A percentile compares a stretch with the other conserved stretches of the same genome.
phyloP scores from a whole-genome alignment of 2,113 vertebrate genomes.

The Podocnemis expansa region DNA sequence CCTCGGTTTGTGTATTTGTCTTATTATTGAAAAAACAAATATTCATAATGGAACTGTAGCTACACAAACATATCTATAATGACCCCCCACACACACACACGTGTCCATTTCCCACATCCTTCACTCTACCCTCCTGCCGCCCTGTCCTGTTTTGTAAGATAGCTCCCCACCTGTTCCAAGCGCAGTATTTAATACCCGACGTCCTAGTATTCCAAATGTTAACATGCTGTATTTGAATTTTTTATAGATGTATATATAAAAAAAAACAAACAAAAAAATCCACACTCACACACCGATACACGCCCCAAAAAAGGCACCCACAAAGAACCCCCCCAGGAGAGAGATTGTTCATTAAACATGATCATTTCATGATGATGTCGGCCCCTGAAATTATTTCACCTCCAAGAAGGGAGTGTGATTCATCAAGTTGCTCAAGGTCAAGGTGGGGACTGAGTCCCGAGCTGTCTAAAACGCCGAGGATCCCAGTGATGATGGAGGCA shows the following conservation, averaged over 20 bases:
- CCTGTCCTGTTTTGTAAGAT: conserved; percentile 62
- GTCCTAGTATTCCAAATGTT: conserved; percentile 70
- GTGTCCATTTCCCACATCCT: not conserved
- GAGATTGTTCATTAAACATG: conserved; percentile 76
- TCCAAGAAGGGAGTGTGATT: not conserved
- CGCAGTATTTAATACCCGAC: conserved; percentile 75
- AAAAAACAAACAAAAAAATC: conserved; percentile 28
- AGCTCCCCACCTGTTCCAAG: conserved; percentile 50
- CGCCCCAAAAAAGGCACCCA: not conserved
- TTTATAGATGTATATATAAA: conserved; percentile 80
- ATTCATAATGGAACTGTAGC: conserved; percentile 49
- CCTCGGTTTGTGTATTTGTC: conserved; percentile 35
- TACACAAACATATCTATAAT: not conserved
- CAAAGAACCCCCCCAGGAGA: conserved; percentile 9
- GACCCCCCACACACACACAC: not conserved
- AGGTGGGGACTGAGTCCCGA: not conserved
- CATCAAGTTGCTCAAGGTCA: not conserved
- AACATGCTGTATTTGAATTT: conserved; percentile 76
- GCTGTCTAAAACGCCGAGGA: not conserved
- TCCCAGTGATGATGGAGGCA: not conserved
- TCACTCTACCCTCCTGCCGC: conserved; percentile 8
- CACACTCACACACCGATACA: not conserved
- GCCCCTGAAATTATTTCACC: conserved; percentile 13
- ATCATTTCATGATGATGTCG: conserved; percentile 73
- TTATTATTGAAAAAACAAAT: conserved; percentile 51